Base-by-base conservation (phyloP, 2,888 invertebrate species). In the Drosophila longiperda region DNA sequence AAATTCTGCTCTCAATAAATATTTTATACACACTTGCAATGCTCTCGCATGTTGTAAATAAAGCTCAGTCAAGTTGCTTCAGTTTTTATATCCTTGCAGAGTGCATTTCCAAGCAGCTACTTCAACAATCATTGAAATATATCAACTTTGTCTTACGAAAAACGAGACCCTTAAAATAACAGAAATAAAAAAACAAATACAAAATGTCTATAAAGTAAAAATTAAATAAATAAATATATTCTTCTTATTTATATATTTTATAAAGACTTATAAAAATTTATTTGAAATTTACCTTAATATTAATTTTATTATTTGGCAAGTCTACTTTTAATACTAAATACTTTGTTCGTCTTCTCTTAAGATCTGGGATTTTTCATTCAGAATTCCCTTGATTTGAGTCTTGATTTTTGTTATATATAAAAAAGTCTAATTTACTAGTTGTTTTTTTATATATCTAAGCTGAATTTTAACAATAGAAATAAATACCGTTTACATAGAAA, bases 1-100 rank as follows among this genome's bases (percentile, higher is more conserved):
- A 60, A 67, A 42, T 67, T 17, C 23, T 34, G 49, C 34, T 36
- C 23, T 45, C 45, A 45, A 45, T 45, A 45, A 9, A 32, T 36
- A 12, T 32, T n/a, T 29, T 20, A 60, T 60, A 49, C 40, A 62
- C 52, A 59, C 42, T 57, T 49, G 17, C 26, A 26, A 17, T 23
- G 23, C 45, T 15, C 23, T 23, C 23, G 2, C 34, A 26, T 36
- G 36, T 73, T 23, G 34, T 73, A 49, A 45, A 17, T 5, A 26
- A 49, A 36, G 11, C 40, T 59, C 17, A 20, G 54, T 40, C 17
- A 34, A 40, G 42, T 50, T 62, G 26, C 23, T 34, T 12, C 50
- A 20, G 20, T 23, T 45, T 58, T 54, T 36, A 32, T 36, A 17
- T 6, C 6, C 23, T 26, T 26, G 17, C 26, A 26, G 49, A 49